Evolutionary conservation across 2,113 vertebrate genomes (phyloP), one percentile per base, ranked within the genome.

Genomic region (Ctenomys sociabilis): DNA sequence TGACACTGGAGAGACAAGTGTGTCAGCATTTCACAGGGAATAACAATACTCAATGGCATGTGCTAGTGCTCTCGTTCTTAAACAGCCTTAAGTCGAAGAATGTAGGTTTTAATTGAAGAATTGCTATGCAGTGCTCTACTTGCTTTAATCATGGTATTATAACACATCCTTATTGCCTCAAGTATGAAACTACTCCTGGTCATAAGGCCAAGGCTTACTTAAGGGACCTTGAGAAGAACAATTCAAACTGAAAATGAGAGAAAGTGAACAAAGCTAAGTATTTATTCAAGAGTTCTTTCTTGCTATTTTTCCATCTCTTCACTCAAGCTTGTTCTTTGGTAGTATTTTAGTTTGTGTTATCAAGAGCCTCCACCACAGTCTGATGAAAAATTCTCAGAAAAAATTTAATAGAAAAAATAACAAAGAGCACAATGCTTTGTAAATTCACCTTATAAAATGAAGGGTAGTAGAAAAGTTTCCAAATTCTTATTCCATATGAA

Each of bases 11-110:
- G 61, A 85, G 75, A 93, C 87, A 49, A 73, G 89, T 22, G 30
- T 95, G 95, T 97, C 52, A 91, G 43, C 87, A 37, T 95, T 90
- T 95, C 30, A 37, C 59, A n/a, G 54, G 37, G 43, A 94, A 89
- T 91, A 82, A 87, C 49, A 13, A 54, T 28, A 64, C 75, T 45
- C 92, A 92, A 61, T 12, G 43, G 49, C 4, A 70, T 82, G 73
- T 37, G 8, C 63, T 85, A 64, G 22, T 40, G 0, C 10, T 61
- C 90, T 90, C 73, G 10, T 88, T 97, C 90, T 37, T 43, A 81
- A 96, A 85, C 4, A 90, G 84, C 12, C 57, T 87, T 70, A 45
- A 12, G n/a, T 95, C 89, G 63, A 91, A 93, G 85, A 89, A 94
- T 49, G n/a, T 77, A 86, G 87, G 92, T 92, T 94, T 52, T 95